Evolutionary conservation across 2,113 vertebrate species (phyloP), one percentile per base, ranked within the genome.

Genomic region (Megaceryle maxima): DNA sequence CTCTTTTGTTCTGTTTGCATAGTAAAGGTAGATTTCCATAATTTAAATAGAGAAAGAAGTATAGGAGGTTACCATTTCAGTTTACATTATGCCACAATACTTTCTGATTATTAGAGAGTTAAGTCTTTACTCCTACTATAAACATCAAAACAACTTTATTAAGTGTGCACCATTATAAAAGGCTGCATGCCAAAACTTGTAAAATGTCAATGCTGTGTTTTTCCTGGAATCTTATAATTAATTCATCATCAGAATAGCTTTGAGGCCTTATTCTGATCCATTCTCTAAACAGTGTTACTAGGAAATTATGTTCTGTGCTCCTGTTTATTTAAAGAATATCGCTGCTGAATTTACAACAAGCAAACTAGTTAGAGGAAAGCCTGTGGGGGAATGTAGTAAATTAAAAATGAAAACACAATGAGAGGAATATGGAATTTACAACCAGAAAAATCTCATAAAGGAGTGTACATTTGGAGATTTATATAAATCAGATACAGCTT

Each of bases 311-410:
- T 82, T 95, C 41, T 50, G 8, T 93, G 41, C 84, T 91, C 92
- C 87, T 95, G 66, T 96, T 96, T 97, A 90, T 94, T 97, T 96
- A 97, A 97, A 92, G 88, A 96, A 91, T 92, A 97, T 92, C 92
- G 90, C 50, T 83, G 50, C 89, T 96, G 95, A 96, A 97, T 96
- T 88, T 96, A 92, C 74, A 88, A 84, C 80, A 89, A 96, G 88
- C 59, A 92, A 95, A 97, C 68, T 88, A 88, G 90, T 96, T 95
- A 96, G 97, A 96, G 60, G 62, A 96, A 89, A 78, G 70, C 67
- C 95, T 97, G 90, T 92, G 64, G 92, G 91, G 82, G n/a, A 83
- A 87, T 46, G 50, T 70, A 94, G 60, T 96, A 96, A 95, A 97
- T 97, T 94, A 95, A 92, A 95, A 97, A 96, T 94, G 91, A 96